Base-by-base conservation (phyloP, 1,140 invertebrate genomes). In the Venustaconcha ellipsiformis region DNA sequence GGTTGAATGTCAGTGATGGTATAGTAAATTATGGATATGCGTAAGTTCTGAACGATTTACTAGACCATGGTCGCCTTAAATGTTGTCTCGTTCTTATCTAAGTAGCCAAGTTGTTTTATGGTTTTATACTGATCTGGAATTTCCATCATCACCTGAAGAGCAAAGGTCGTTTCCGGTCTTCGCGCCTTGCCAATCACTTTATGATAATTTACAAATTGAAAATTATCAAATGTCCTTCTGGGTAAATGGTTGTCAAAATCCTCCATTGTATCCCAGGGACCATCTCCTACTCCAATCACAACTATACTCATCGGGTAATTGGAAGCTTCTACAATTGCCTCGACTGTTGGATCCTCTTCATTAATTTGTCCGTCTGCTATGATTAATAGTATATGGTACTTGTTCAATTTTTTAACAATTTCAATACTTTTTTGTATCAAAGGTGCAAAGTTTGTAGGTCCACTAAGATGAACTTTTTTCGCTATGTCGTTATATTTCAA, bases 161-260 rank as follows among this genome's bases (percentile, higher is more conserved):
- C 91, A 74, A 92, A 90, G 17, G 86, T 84, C 26, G 89, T 86
- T 72, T 92, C 91, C 13, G 89, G 89, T 79, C 91, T 89, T 67
- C 88, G 89, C n/a, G 83, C 78, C 80, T 91, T 91, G 30, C 84
- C 84, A 17, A 88, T 90, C 48, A 86, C 88, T 55, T 79, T 74
- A 76, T 92, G 90, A 81, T 91, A 92, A 74, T 92, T 89, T 26
- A 92, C 92, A 82, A 92, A 92, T 78, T 92, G 92, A 82, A 92
- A 92, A 80, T 92, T 92, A 81, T 92, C 92, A 86, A 92, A 92
- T 56, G 88, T 84, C 70, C 92, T 74, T 78, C 90, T 89, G 0
- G 92, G 91, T 23, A 92, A 82, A 18, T 86, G 85, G 80, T 92
- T 90, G 75, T 92, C 92, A 80, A 92, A 92, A 58, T 91, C 88